Evolutionary conservation across 2,888 invertebrate genomes (phyloP).

Genomic region (Chloromyia formosa): DNA sequence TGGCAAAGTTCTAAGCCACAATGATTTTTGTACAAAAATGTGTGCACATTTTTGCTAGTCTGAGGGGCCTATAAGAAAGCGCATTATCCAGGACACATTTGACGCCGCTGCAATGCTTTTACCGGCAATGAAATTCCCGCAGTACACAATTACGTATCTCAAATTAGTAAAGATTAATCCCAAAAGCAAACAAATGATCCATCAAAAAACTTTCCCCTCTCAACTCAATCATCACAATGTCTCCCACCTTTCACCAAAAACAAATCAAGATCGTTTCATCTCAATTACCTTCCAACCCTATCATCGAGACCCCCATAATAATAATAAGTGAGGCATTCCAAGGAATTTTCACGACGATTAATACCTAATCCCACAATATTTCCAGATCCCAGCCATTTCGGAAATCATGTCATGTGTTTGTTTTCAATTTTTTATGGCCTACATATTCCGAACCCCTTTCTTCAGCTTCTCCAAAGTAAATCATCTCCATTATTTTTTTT

Average conservation of each 20-base stretch:
- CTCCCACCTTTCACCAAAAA: neutral
- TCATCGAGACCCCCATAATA: neutral
- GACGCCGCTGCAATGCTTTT: no score
- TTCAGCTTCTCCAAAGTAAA: neutral
- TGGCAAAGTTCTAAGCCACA: no score
- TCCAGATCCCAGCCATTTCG: neutral
- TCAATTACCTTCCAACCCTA: conserved; percentile 12
- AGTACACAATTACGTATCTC: no score
- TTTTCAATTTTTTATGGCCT: conserved; percentile 32
- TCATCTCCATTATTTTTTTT: neutral
- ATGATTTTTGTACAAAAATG: no score
- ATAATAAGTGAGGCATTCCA: neutral
- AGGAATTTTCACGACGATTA: neutral
- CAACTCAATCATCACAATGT: no score
- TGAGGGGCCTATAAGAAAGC: no score
- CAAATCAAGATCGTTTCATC: conserved; percentile 17
- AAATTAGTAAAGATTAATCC: no score
- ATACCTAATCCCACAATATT: neutral
- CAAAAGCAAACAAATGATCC: no score
- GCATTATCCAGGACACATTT: no score
- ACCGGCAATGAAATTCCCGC: no score
- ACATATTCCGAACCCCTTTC: conserved; percentile 15
- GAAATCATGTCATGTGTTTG: conserved; percentile 43
- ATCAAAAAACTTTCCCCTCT: no score
- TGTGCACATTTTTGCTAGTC: no score